Evolutionary conservation across 2,113 vertebrate species (phyloP).

Genomic region (Esox niger): DNA sequence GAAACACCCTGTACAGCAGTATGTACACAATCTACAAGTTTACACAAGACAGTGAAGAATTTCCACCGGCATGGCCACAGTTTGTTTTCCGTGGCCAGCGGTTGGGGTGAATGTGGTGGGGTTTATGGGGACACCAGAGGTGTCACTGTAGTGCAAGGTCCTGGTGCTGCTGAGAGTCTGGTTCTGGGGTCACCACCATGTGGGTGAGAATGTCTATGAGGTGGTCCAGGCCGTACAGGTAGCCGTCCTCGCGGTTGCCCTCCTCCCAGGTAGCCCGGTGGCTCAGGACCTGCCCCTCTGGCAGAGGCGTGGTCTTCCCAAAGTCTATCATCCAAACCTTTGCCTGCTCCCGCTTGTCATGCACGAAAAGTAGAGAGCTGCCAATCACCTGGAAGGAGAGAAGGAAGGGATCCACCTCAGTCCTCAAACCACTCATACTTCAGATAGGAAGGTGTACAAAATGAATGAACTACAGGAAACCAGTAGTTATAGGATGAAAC

Average conservation of each 20-base stretch:
- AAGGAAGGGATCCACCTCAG: neutral
- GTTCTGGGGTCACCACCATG: constrained; percentile 67
- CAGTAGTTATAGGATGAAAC: no score
- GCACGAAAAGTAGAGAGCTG: constrained; percentile 96
- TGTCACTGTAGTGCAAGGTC: neutral
- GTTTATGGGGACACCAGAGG: neutral
- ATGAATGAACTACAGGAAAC: neutral
- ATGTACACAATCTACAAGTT: constrained; percentile 48
- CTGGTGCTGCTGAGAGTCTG: neutral
- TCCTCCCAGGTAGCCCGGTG: constrained; percentile 86
- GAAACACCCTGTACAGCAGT: constrained; percentile 21
- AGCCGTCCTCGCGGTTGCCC: constrained; percentile 96
- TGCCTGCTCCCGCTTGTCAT: constrained; percentile 88
- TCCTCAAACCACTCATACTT: no score
- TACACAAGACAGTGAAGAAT: constrained; percentile 28
- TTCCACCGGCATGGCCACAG: constrained; percentile 10
- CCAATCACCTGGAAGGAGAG: constrained; percentile 84
- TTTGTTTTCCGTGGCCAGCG: constrained; percentile 6
- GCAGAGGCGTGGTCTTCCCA: constrained; percentile 92
- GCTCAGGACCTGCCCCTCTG: constrained; percentile 84
- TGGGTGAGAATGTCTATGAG: constrained; percentile 87
- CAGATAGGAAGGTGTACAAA: neutral
- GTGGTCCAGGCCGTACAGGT: constrained; percentile 91
- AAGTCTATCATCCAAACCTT: constrained; percentile 99
- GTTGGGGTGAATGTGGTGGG: constrained; percentile 15